phyloP scores from a whole-genome alignment of 64 coral and sea anemone genomes.

The Acropora yongei region DNA sequence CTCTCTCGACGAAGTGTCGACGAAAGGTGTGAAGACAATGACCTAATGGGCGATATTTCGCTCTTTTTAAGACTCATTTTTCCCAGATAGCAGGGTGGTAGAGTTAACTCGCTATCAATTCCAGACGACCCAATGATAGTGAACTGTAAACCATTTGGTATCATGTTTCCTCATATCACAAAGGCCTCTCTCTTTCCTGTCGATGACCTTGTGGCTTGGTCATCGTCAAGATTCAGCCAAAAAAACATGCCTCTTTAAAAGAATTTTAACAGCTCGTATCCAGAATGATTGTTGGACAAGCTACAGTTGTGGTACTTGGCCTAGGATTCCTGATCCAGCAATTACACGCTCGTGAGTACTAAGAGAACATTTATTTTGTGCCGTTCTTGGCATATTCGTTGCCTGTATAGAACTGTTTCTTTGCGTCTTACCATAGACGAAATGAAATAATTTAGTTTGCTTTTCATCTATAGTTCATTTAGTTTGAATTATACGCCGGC shows the following conservation, averaged over 20 bases:
- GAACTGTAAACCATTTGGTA: background rate
- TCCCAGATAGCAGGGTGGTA: too few relatives aligned
- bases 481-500: too few relatives aligned
- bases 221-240: background rate
- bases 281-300: background rate
- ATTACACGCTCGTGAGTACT: slow-evolving; percentile 30
- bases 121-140: background rate
- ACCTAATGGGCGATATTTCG: too few relatives aligned
- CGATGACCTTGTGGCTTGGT: background rate
- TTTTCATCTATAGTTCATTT: too few relatives aligned
- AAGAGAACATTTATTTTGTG: background rate
- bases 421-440: too few relatives aligned
- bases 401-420: too few relatives aligned
- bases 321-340: background rate
- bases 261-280: background rate
- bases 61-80: too few relatives aligned
- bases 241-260: background rate
- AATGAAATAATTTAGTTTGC: too few relatives aligned
- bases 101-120: background rate
- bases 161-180: slow-evolving; percentile 23
- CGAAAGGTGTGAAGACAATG: too few relatives aligned
- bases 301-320: background rate
- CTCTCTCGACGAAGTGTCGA: too few relatives aligned
- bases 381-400: too few relatives aligned
- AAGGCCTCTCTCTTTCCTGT: slow-evolving; percentile 14